phyloP scores from a whole-genome alignment of 2,113 vertebrate species.

The Lamprologus speciosus region DNA sequence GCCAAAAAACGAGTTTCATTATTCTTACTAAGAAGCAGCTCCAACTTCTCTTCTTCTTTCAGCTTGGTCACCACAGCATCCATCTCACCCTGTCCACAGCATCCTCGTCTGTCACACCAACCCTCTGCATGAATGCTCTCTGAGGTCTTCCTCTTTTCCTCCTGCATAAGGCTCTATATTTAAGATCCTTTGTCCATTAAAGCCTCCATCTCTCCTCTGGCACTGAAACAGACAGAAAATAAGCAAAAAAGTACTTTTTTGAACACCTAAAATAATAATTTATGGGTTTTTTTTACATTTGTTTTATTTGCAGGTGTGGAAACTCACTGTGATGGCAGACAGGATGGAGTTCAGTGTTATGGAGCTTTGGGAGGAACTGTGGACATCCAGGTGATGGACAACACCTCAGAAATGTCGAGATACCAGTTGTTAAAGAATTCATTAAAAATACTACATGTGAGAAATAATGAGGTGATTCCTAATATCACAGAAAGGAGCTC shows the following conservation, averaged over 20 bases:
- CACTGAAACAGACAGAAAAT: neutral
- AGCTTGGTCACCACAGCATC: neutral
- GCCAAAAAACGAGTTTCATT: rapidly evolving
- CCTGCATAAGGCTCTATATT: neutral
- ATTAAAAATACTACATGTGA: neutral
- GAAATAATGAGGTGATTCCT: rapidly evolving
- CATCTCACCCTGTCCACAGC: neutral
- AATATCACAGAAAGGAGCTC: rapidly evolving
- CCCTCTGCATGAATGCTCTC: neutral
- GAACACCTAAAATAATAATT: neutral
- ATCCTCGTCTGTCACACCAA: rapidly evolving
- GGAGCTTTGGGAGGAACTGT: neutral
- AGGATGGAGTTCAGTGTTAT: constrained; percentile 8
- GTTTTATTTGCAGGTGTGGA: neutral
- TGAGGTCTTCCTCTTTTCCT: neutral
- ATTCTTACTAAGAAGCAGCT: neutral
- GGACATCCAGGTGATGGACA: neutral
- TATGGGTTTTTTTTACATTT: neutral
- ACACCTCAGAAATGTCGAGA: rapidly evolving
- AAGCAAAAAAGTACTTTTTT: neutral
- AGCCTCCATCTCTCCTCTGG: neutral
- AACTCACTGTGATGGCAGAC: constrained; percentile 17
- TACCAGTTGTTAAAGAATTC: rapidly evolving
- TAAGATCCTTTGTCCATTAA: rapidly evolving
- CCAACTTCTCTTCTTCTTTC: neutral